Percentiles rank a stretch among this genome's conserved stretches.
Conservation (phyloP, 2,113 vertebrate species). For the Gymnobelideus leadbeateri region DNA sequence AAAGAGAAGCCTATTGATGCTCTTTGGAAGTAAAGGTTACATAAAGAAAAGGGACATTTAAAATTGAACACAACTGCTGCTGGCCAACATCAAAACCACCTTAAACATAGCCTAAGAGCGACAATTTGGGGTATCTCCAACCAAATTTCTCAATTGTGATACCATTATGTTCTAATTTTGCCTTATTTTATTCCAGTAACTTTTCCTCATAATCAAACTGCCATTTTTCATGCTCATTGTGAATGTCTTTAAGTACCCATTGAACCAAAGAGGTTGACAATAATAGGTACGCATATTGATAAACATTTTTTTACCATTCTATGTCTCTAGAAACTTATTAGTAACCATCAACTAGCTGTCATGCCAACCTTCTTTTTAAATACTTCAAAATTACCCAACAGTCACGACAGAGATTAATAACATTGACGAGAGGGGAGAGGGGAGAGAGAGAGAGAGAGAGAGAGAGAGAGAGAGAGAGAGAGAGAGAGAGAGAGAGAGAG, state of each 20-base stretch:
- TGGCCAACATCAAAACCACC: not conserved
- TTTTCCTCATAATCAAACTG: not conserved
- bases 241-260: not conserved
- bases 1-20: constrained; percentile 3
- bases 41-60: constrained; percentile 14
- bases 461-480: not conserved
- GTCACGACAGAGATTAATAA: not conserved
- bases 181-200: not conserved
- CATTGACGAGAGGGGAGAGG: not conserved
- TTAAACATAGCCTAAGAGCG: not conserved
- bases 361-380: not conserved
- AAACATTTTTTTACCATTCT: not conserved
- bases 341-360: not conserved
- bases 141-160: fast-evolving
- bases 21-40: constrained; percentile 33
- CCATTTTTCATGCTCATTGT: not conserved
- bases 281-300: not conserved
- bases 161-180: fast-evolving
- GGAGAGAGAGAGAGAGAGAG: not conserved
- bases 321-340: not conserved
- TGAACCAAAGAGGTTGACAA: not conserved
- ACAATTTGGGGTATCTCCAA: not conserved
- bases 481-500: not conserved
- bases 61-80: not conserved
- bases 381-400: not conserved